Percentiles rank a stretch among this genome's conserved stretches.
Evolutionary conservation across 2,113 vertebrate genomes (phyloP).

Genomic region (Apaloderma vittatum): DNA sequence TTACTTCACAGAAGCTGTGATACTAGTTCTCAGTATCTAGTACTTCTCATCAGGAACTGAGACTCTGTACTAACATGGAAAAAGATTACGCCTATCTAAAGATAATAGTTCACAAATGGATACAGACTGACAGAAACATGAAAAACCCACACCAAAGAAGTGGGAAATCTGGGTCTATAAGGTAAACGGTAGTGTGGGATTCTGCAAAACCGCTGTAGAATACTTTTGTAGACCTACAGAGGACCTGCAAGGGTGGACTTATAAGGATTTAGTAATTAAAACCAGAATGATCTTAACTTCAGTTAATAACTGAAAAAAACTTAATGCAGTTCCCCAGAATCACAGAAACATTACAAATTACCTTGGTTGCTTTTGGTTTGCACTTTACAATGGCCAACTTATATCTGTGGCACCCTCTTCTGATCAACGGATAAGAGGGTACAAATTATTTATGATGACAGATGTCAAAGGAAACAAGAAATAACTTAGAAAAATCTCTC

Average conservation of each 20-base stretch:
- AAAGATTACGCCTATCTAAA: background rate
- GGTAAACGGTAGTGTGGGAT: background rate
- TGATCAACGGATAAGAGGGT: background rate
- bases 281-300: background rate
- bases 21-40: background rate
- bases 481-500: slow-evolving; percentile 47
- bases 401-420: background rate
- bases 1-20: background rate
- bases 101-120: background rate
- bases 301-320: background rate
- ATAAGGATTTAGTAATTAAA: background rate
- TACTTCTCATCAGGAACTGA: background rate
- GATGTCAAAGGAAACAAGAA: slow-evolving; percentile 50
- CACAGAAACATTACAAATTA: background rate
- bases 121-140: background rate
- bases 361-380: background rate
- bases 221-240: background rate
- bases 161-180: background rate
- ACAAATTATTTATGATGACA: slow-evolving; percentile 14
- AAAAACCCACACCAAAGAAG: background rate
- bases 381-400: background rate
- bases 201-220: background rate
- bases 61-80: background rate
- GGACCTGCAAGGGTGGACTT: background rate
- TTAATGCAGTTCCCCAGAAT: background rate